Evolutionary conservation across 2,113 vertebrate genomes (phyloP).

Genomic region (Ophiodon elongatus): DNA sequence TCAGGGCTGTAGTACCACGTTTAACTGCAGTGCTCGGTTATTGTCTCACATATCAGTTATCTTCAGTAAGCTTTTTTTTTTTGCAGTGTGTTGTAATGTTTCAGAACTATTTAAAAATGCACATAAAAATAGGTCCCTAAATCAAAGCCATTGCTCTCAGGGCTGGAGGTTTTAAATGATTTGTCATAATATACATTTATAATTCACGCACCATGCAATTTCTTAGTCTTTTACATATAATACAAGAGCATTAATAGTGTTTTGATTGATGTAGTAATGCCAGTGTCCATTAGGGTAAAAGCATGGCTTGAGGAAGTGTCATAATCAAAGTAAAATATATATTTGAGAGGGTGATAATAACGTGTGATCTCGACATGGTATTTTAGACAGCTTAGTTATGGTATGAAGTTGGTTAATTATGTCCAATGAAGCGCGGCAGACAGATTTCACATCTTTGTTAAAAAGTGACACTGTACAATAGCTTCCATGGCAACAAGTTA

Average conservation of each 20-base stretch:
- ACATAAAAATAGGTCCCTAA: constrained; percentile 81
- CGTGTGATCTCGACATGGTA: constrained; percentile 52
- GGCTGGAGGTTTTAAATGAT: constrained; percentile 76
- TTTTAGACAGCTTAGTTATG: constrained; percentile 60
- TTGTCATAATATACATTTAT: constrained; percentile 82
- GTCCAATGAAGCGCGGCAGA: constrained; percentile 72
- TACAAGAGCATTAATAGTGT: constrained; percentile 81
- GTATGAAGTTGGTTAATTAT: constrained; percentile 66
- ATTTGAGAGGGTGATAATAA: constrained; percentile 58
- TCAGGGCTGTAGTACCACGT: constrained; percentile 85
- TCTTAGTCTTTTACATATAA: constrained; percentile 85
- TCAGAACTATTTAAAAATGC: constrained; percentile 80
- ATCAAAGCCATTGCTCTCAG: constrained; percentile 74
- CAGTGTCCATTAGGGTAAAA: constrained; percentile 67
- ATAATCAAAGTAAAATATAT: constrained; percentile 75
- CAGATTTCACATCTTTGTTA: constrained; percentile 74
- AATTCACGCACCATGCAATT: constrained; percentile 86
- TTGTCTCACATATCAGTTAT: constrained; percentile 56
- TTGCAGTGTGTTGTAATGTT: constrained; percentile 71
- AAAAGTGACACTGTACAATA: constrained; percentile 87
- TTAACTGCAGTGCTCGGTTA: constrained; percentile 58
- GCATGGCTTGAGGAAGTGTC: constrained; percentile 70
- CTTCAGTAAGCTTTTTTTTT: constrained; percentile 60
- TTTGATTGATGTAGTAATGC: constrained; percentile 70
- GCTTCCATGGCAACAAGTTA: constrained; percentile 75